Evolutionary conservation across 2,113 vertebrate species (phyloP), one percentile per base, ranked within the genome.

Genomic region (Saimiri boliviensis): DNA sequence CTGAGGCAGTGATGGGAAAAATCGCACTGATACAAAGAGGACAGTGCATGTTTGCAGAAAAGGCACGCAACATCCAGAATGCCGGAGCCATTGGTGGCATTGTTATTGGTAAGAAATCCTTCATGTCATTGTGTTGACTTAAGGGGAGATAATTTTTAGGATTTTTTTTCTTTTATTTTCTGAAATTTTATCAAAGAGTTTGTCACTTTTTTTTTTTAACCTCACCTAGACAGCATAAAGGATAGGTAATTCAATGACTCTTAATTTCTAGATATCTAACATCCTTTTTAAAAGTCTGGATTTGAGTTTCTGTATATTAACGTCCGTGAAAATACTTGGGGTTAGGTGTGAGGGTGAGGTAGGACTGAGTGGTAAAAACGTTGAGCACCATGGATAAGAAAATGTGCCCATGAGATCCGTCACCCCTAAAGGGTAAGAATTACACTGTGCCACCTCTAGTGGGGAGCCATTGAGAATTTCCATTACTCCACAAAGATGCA

Each of bases 31-130:
- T 99, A 95, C 99, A 99, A 91, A 99, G 99, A 97, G 99, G 99
- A 70, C 99, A 99, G 98, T 99, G 99, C 95, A 99, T 99, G 99
- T 99, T 99, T 97, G 99, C 99, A 37, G 99, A 99, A 98, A 99
- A 99, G 98, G 99, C 99, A 27, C 98, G 99, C 16, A 99, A 99
- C 97, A 99, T 99, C 97, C 99, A 99, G 98, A 99, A 99, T 96
- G 99, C 99, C 35, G 99, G 99, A 16, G 99, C 99, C 88, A 99
- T 99, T 14, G 99, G 99, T 8, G 99, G 99, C 97, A 99, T 99
- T 56, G 99, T 99, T 95, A 99, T 99, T 19, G 99, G 99, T 99
- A 98, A 99, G 99, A 94, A 73, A 32, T 32, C 27, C 10, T 86
- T 54, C 54, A 1, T 42, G 4, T 60, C 21, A 16, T 13, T 32